A percentile compares a stretch with the other conserved stretches of the same genome.
Conservation (phyloP, 2,797 vertebrate species). For the Synaphobranchus kaupii region DNA sequence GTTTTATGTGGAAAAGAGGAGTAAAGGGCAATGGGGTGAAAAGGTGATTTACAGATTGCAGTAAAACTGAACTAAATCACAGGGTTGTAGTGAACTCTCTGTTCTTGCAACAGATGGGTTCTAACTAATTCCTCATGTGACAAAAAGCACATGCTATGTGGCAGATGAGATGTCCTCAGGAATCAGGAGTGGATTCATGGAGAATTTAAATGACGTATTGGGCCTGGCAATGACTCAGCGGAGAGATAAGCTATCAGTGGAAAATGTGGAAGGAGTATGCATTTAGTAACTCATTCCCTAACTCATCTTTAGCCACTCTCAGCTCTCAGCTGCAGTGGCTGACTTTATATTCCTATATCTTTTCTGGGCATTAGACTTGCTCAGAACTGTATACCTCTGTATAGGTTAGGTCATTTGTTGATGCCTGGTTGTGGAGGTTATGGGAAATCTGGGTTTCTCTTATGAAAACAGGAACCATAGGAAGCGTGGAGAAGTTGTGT, state of each 20-base stretch:
- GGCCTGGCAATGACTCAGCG: not conserved
- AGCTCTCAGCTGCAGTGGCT: not conserved
- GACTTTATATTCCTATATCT: not conserved
- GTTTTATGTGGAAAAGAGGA: not conserved
- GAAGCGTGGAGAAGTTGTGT: constrained; percentile 6
- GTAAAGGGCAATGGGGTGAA: not conserved
- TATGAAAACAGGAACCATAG: not conserved
- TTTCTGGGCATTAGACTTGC: not conserved
- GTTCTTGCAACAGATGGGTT: not conserved
- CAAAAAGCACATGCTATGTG: not conserved
- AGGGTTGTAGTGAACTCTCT: not conserved
- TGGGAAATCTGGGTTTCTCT: not conserved
- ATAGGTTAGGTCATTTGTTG: not conserved
- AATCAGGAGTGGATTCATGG: not conserved
- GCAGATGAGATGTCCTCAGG: not conserved
- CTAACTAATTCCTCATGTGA: not conserved
- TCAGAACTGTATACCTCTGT: not conserved
- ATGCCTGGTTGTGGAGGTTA: not conserved
- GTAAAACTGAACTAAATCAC: not conserved
- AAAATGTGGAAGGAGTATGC: not conserved
- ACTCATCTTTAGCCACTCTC: not conserved
- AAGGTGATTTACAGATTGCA: not conserved
- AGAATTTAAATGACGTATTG: not conserved
- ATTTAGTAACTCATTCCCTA: not conserved
- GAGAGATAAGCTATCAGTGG: not conserved